phyloP scores from a whole-genome alignment of 2,113 vertebrate genomes.

The Brachionichthys hirsutus region DNA sequence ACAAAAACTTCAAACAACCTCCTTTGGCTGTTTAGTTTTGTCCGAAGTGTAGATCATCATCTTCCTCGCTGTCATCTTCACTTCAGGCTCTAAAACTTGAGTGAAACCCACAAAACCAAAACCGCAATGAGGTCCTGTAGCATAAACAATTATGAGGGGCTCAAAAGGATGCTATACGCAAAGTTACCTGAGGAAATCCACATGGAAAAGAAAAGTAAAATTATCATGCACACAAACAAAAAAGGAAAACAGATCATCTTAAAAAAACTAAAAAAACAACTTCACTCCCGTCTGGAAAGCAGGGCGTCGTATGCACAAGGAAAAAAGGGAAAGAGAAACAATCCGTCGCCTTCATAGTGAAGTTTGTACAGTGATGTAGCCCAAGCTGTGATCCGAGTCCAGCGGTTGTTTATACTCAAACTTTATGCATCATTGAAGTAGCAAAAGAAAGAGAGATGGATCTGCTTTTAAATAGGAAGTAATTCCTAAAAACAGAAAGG shows the following conservation, averaged over 20 bases:
- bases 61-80: slow-evolving; percentile 8
- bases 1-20: background rate
- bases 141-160: background rate
- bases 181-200: slow-evolving; percentile 3
- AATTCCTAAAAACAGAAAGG: slow-evolving; percentile 8
- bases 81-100: slow-evolving; percentile 1
- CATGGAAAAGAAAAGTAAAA: slow-evolving; percentile 12
- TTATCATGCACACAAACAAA: slow-evolving; percentile 30
- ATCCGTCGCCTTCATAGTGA: slow-evolving; percentile 43
- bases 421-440: slow-evolving; percentile 18
- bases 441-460: background rate
- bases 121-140: slow-evolving; percentile 1
- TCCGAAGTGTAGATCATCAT: slow-evolving; percentile 30
- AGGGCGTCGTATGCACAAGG: slow-evolving; percentile 24
- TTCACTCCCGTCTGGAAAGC: slow-evolving; percentile 20
- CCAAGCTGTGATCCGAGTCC: slow-evolving; percentile 22
- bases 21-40: slow-evolving; percentile 21
- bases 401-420: slow-evolving; percentile 36
- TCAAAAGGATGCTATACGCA: slow-evolving; percentile 13
- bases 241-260: slow-evolving; percentile 26
- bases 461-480: slow-evolving; percentile 18
- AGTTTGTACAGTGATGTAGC: slow-evolving; percentile 43
- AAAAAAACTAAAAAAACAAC: slow-evolving; percentile 23
- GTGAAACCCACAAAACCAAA: slow-evolving; percentile 27
- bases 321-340: slow-evolving; percentile 46